Conservation (phyloP, 2,888 invertebrate species). For the Pycnomerus fuliginosus region DNA sequence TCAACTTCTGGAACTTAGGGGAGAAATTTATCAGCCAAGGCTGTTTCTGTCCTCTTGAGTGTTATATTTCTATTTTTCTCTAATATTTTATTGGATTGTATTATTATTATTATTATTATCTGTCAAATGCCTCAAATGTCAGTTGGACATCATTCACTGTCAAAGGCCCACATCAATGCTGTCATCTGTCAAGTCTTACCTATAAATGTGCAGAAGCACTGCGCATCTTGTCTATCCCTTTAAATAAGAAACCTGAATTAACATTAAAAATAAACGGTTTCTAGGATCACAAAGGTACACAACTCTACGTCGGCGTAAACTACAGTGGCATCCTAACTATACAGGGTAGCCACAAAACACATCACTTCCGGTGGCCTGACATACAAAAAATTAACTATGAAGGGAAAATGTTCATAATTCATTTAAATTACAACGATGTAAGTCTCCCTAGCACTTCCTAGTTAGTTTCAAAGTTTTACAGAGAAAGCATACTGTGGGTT, state of each 20-base stretch:
- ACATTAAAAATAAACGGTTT: too few relatives aligned
- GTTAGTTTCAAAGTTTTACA: conserved; percentile 41
- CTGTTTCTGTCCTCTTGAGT: too few relatives aligned
- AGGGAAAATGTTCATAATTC: conserved; percentile 96
- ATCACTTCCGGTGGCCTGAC: conserved; percentile 95
- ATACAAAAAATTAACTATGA: conserved; percentile 96
- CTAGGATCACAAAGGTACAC: conserved; percentile 91
- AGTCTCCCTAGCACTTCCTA: conserved; percentile 40
- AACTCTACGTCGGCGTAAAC: conserved; percentile 92
- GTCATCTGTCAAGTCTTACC: too few relatives aligned
- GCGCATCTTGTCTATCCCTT: too few relatives aligned
- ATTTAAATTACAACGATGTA: conserved; percentile 89
- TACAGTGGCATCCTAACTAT: conserved; percentile 94
- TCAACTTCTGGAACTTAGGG: too few relatives aligned
- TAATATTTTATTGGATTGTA: too few relatives aligned
- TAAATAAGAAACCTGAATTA: too few relatives aligned
- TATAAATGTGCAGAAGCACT: too few relatives aligned
- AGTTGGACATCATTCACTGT: background rate
- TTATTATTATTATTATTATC: too few relatives aligned
- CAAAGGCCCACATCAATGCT: background rate
- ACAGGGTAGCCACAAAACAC: conserved; percentile 88
- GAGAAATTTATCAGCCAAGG: too few relatives aligned
- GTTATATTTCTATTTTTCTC: too few relatives aligned
- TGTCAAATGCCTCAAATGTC: background rate
- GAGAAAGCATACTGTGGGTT: conserved; percentile 94